Conservation (phyloP, 1,140 invertebrate genomes). For the Heliconius eleuchia region DNA sequence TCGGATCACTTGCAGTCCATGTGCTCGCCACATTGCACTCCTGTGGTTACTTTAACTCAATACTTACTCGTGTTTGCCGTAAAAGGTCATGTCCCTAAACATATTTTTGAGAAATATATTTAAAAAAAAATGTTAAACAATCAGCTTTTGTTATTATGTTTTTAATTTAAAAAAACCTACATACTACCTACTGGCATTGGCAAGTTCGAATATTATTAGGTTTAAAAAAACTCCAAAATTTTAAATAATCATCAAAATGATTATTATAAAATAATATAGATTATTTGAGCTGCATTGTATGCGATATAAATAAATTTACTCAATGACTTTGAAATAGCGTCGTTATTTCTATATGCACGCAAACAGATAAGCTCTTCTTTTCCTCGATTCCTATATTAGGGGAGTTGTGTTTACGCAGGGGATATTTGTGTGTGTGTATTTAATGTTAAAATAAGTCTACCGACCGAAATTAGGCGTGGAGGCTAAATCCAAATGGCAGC, state of each 20-base stretch:
- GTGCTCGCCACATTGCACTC: conserved; percentile 67
- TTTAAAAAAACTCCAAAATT: neutral
- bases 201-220: too few relatives aligned
- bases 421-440: conserved; percentile 79
- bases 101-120: neutral
- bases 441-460: conserved; percentile 80
- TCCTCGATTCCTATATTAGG: conserved; percentile 62
- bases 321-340: conserved; percentile 28
- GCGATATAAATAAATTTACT: conserved; percentile 12
- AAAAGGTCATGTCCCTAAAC: neutral
- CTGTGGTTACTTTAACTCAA: conserved; percentile 42
- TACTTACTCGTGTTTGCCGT: conserved; percentile 22
- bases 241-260: neutral
- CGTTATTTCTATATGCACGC: conserved; percentile 36
- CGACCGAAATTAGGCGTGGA: conserved; percentile 77
- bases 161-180: neutral
- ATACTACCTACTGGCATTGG: too few relatives aligned
- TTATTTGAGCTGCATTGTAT: neutral
- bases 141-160: neutral
- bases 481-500: conserved; percentile 78
- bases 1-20: conserved; percentile 46
- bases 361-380: conserved; percentile 60
- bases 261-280: neutral
- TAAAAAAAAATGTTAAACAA: neutral
- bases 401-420: conserved; percentile 77